These are phyloP conservation scores for Circus cinereus DNA, from an alignment of 2,797 vertebrate genomes.

Conservation along the genomic window DNA sequence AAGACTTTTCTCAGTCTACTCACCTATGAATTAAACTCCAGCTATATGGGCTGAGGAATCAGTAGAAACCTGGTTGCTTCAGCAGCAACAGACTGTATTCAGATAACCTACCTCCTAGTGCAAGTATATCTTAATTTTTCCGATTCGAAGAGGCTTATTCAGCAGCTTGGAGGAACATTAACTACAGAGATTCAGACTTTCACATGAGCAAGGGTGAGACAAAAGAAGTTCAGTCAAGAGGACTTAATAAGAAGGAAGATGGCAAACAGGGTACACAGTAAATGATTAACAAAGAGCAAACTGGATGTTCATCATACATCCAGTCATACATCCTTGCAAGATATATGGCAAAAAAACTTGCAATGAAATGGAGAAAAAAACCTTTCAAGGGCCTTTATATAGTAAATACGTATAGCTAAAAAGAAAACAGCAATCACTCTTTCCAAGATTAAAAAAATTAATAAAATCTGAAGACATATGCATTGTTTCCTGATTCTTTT, in stretches of 20 bases:
- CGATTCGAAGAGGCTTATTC: not conserved
- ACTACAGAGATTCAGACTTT: not conserved
- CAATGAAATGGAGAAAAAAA: not conserved
- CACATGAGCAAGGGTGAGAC: not conserved
- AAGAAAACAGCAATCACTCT: not conserved
- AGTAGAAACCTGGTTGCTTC: not conserved
- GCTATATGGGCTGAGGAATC: not conserved
- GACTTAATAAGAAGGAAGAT: not conserved
- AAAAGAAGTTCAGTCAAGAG: not conserved
- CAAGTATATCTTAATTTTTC: not conserved
- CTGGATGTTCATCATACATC: not conserved
- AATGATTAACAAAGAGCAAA: not conserved
- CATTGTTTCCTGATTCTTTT: not conserved
- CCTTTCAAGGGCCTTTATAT: not conserved
- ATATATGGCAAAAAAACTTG: not conserved
- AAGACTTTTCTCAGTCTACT: not conserved
- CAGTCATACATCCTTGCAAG: not conserved
- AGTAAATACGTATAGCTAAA: not conserved
- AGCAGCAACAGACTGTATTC: not conserved
- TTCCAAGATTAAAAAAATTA: not conserved
- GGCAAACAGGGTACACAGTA: not conserved
- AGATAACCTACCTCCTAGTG: not conserved
- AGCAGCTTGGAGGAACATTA: not conserved
- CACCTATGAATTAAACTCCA: not conserved
- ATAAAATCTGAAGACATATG: not conserved